phyloP scores from a whole-genome alignment of 1,140 invertebrate genomes.

The Pachyrhynchus sulphureomaculatus region DNA sequence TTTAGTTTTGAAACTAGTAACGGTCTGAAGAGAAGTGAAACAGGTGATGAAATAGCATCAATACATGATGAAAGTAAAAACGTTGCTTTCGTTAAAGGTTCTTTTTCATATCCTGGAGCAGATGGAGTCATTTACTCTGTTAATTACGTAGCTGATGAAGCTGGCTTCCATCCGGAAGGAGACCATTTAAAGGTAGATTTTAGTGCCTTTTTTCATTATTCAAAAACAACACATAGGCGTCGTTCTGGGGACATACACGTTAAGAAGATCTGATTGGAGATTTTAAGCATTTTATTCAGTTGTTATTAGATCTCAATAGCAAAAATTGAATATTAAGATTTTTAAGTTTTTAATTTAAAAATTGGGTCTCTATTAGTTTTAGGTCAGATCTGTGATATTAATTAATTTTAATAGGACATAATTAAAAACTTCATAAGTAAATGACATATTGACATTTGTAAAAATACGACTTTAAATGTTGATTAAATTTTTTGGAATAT shows the following conservation, averaged over 20 bases:
- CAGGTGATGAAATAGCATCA: conserved; percentile 53
- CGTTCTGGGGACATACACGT: neutral
- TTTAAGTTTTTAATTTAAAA: too few relatives aligned
- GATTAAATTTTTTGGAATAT: too few relatives aligned
- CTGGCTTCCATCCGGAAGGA: conserved; percentile 57
- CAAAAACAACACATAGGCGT: neutral
- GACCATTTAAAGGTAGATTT: conserved; percentile 46
- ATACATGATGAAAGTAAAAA: conserved; percentile 50
- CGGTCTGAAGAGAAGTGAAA: conserved; percentile 63
- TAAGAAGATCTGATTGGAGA: neutral
- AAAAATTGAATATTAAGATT: too few relatives aligned
- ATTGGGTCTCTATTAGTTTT: too few relatives aligned
- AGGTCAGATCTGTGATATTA: too few relatives aligned
- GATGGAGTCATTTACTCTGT: conserved; percentile 59
- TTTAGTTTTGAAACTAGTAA: conserved; percentile 68
- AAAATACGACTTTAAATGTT: too few relatives aligned
- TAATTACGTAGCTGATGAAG: conserved; percentile 59
- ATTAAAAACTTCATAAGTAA: too few relatives aligned
- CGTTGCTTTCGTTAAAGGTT: conserved; percentile 52
- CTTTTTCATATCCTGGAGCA: conserved; percentile 59
- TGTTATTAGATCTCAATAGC: too few relatives aligned
- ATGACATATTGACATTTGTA: too few relatives aligned
- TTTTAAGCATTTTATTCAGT: too few relatives aligned
- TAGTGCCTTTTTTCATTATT: neutral
- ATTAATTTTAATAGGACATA: too few relatives aligned